Base-by-base conservation (phyloP, 2,797 vertebrate genomes). In the Graptemys geographica region DNA sequence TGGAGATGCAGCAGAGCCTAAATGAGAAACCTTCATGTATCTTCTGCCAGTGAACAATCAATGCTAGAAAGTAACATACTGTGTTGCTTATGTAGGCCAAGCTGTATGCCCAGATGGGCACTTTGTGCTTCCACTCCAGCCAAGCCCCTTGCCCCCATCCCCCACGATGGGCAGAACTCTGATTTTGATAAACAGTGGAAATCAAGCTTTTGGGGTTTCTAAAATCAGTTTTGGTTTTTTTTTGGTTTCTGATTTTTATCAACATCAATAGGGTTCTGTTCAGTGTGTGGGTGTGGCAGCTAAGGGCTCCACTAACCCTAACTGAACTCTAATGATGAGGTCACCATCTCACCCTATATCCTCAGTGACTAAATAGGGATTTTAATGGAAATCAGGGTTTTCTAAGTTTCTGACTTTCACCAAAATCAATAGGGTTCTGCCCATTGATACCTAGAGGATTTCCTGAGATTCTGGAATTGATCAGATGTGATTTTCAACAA, bases 341-440 rank as follows among this genome's bases (percentile, higher is more conserved):
- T 72, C n/a, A 41, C n/a, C 21, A 10, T 23, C 19, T 72, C n/a
- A 37, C 19, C n/a, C n/a, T 72, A 41, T 41, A 37, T 11, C 9
- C 10, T 72, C 19, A 72, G 19, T 72, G 65, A 21, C 33, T 69
- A 69, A 69, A n/a, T 69, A n/a, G 33, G 18, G 65, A 69, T 37
- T 69, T 69, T 37, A 21, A 56, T 2, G 79, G 33, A 1, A 5
- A 1, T 1, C 23, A 27, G 28, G 27, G 1, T 51, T 25, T 5
- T 37, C 1, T 41, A 23, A 37, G 19, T 37, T 56, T 3, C 1
- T 2, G 5, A 51, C 13, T 4, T 51, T 56, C 37, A 1, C 2
- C 49, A 0, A 0, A 0, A 2, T 3, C 0, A 28, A 25, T 0
- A 5, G 0, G 7, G 3, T 21, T 49, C 44, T 9, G 27, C 2